A percentile compares a stretch with the other conserved stretches of the same genome.
These are phyloP conservation scores for Tapirus indicus DNA, from an alignment of 2,797 vertebrate species.

Conservation along the genomic window DNA sequence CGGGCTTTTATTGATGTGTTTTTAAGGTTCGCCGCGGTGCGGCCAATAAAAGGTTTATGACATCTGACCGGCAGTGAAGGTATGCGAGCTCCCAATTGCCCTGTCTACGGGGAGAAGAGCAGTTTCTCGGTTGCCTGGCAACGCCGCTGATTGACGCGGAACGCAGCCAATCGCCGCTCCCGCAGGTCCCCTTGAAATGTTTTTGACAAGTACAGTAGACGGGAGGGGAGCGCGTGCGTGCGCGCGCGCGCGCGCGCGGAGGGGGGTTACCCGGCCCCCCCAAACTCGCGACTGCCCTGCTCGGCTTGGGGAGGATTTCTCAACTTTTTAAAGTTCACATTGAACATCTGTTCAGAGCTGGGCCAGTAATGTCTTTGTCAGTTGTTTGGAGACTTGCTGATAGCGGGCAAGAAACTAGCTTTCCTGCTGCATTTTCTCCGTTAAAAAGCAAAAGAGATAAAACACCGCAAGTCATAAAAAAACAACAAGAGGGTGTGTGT, in stretches of 20 bases:
- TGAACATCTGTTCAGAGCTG: conserved; percentile 63
- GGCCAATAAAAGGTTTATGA: conserved; percentile 85
- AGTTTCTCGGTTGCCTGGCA: conserved; percentile 87
- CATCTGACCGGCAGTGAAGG: conserved; percentile 88
- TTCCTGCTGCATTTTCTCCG: conserved; percentile 6
- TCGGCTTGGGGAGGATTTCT: conserved; percentile 48
- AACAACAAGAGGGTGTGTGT: not conserved
- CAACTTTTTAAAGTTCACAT: conserved; percentile 70
- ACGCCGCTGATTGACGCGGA: conserved; percentile 85
- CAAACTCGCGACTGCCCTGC: not conserved
- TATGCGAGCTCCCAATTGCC: conserved; percentile 85
- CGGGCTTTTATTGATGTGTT: conserved; percentile 72
- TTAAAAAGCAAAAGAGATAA: not conserved
- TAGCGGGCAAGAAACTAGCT: conserved; percentile 34
- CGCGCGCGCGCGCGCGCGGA: conserved; percentile 8
- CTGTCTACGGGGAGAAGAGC: conserved; percentile 79
- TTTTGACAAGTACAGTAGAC: conserved; percentile 86
- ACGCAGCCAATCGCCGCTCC: conserved; percentile 80
- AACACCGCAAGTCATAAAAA: conserved; percentile 31
- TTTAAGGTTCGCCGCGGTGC: conserved; percentile 66
- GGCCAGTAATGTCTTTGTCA: conserved; percentile 6
- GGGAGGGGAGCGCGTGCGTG: conserved; percentile 72
- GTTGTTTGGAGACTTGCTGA: conserved; percentile 64
- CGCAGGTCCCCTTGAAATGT: conserved; percentile 80
- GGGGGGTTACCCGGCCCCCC: not conserved